phyloP scores from a whole-genome alignment of 1,140 invertebrate genomes.

The Dryas iulia region DNA sequence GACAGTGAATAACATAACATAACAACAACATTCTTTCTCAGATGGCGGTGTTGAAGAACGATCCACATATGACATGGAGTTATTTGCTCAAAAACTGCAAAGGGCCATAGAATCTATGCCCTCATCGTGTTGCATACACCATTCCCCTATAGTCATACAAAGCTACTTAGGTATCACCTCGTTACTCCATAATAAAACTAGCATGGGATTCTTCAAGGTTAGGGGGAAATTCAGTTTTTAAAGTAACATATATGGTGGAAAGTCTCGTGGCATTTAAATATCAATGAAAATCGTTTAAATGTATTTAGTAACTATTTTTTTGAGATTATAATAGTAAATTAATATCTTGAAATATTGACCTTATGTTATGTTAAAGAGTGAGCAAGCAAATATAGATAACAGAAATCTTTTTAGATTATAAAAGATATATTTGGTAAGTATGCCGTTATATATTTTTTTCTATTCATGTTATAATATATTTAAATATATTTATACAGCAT shows the following conservation, averaged over 20 bases:
- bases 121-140: constrained; percentile 81
- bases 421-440: not conserved
- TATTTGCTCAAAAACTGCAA: constrained; percentile 80
- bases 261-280: not conserved
- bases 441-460: not conserved
- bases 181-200: constrained; percentile 90
- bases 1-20: too few relatives aligned
- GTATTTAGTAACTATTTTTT: not conserved
- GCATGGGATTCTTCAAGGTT: constrained; percentile 92
- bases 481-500: too few relatives aligned
- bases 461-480: not conserved
- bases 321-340: not conserved
- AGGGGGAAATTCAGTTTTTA: constrained; percentile 92
- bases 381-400: too few relatives aligned
- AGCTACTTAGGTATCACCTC: constrained; percentile 90
- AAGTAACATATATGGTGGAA: not conserved
- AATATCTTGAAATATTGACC: not conserved
- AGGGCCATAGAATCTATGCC: constrained; percentile 72
- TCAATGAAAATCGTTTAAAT: not conserved
- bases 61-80: constrained; percentile 81
- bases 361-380: too few relatives aligned
- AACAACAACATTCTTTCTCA: too few relatives aligned
- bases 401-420: not conserved
- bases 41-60: constrained; percentile 60
- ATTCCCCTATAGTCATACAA: constrained; percentile 88